These are phyloP conservation scores for Paramuricea clavata DNA, from an alignment of 92 coral and sea anemone genomes.

Conservation along the genomic window DNA sequence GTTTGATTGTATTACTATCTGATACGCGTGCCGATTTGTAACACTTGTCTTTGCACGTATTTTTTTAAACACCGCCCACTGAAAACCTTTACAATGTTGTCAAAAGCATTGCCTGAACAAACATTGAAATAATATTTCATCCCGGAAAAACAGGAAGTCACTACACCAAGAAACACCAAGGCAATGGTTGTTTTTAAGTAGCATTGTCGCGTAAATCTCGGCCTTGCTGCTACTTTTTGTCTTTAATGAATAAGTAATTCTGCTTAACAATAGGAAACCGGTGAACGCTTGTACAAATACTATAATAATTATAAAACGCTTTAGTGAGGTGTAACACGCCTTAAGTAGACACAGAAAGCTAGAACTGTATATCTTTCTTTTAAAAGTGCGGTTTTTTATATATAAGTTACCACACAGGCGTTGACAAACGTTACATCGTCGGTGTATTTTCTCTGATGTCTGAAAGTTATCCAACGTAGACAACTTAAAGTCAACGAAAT, in stretches of 20 bases:
- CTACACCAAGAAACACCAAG: background rate
- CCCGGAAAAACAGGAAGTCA: background rate
- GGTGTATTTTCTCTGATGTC: background rate
- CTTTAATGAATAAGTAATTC: constrained; percentile 48
- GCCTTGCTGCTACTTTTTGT: constrained; percentile 34
- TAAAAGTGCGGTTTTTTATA: background rate
- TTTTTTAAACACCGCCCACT: constrained; percentile 31
- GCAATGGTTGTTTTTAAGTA: background rate
- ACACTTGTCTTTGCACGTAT: background rate
- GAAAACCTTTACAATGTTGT: background rate
- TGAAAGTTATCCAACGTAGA: background rate
- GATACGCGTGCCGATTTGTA: background rate
- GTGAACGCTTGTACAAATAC: constrained; percentile 36
- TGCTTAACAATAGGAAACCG: constrained; percentile 38
- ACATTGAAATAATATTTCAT: constrained; percentile 15
- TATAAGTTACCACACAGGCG: background rate
- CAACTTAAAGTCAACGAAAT: background rate
- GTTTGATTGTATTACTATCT: background rate
- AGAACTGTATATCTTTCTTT: background rate
- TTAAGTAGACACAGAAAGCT: background rate
- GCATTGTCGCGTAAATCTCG: constrained; percentile 6
- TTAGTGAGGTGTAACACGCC: background rate
- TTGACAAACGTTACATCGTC: background rate
- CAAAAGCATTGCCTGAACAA: constrained; percentile 21
- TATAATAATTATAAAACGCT: constrained; percentile 25